Evolutionary conservation across 2,113 vertebrate species (phyloP).

Genomic region (Saimiri boliviensis): DNA sequence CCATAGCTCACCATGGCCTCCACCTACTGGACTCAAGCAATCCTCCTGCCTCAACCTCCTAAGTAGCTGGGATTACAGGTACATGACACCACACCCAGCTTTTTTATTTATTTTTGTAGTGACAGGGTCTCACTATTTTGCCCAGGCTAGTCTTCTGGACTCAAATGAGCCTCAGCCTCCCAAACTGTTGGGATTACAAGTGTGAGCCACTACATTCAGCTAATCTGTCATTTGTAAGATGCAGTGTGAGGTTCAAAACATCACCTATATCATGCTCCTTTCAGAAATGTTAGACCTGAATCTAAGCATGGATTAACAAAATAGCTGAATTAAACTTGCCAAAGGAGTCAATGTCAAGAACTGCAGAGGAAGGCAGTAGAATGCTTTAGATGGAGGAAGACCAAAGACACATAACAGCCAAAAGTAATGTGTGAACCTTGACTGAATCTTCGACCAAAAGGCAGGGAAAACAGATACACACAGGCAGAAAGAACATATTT

Average conservation of each 20-base stretch:
- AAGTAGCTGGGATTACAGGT: too few species aligned
- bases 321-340: background rate
- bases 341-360: constrained; percentile 10
- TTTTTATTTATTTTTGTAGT: too few species aligned
- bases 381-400: background rate
- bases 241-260: background rate
- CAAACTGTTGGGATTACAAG: too few species aligned
- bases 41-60: too few species aligned
- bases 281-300: background rate
- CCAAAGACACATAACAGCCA: background rate
- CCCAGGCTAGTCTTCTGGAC: too few species aligned
- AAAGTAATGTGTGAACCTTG: background rate
- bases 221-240: background rate
- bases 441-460: background rate
- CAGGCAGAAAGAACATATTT: background rate
- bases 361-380: background rate
- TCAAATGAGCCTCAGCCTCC: too few species aligned
- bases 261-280: background rate
- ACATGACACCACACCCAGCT: too few species aligned
- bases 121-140: too few species aligned
- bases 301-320: constrained; percentile 10
- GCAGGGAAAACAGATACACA: background rate
- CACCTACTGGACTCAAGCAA: too few species aligned
- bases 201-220: too few species aligned
- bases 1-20: too few species aligned